Evolutionary conservation across 2,888 invertebrate genomes (phyloP).

Genomic region (Drosophila falleni): DNA sequence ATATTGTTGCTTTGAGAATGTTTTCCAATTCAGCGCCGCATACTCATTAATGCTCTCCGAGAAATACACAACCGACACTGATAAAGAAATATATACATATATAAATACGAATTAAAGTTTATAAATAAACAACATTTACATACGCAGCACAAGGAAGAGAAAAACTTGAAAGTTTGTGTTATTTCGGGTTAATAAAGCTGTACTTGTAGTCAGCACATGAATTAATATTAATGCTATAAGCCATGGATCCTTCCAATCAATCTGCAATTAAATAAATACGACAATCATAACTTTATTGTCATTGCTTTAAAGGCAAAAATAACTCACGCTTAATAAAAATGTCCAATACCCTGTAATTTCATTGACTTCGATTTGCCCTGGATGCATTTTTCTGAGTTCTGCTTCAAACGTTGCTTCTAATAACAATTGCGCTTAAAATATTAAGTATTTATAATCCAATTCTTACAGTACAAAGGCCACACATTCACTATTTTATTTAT

Average conservation of each 20-base stretch:
- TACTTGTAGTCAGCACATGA: conserved; percentile 91
- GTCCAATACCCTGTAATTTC: conserved; percentile 92
- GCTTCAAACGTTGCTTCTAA: background rate
- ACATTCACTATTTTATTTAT: background rate
- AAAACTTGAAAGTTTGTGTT: conserved; percentile 94
- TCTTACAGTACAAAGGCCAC: background rate
- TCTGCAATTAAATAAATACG: conserved; percentile 86
- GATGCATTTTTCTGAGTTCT: conserved; percentile 48
- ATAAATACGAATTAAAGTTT: background rate
- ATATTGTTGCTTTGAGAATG: conserved; percentile 96
- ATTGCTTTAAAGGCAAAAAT: too few relatives aligned
- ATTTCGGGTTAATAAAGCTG: conserved; percentile 92
- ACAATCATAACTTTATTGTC: background rate
- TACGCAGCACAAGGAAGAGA: conserved; percentile 92
- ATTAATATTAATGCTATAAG: conserved; percentile 91
- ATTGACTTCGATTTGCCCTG: conserved; percentile 82
- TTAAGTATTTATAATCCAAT: background rate
- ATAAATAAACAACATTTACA: conserved; percentile 85
- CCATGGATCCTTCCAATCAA: conserved; percentile 96
- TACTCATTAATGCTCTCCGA: conserved; percentile 96
- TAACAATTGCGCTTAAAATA: background rate
- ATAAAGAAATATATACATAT: conserved; percentile 67
- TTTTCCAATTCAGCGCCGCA: conserved; percentile 94
- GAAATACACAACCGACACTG: conserved; percentile 94
- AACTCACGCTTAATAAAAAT: conserved; percentile 92